These are phyloP conservation scores for Macroglossus sobrinus DNA, from an alignment of 2,113 vertebrate species.

Conservation along the genomic window DNA sequence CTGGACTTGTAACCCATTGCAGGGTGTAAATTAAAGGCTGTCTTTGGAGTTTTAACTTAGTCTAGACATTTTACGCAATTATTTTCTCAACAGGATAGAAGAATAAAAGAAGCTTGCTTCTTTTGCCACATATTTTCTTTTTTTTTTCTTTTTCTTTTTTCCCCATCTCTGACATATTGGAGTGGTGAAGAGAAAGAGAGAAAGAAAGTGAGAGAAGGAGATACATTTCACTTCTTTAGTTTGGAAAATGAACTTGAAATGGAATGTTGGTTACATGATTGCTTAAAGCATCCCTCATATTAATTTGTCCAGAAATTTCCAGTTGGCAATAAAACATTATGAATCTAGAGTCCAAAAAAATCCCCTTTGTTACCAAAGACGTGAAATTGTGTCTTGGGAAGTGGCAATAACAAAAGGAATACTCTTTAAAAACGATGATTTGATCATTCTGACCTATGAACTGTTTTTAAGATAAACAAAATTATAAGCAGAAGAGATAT, in stretches of 20 bases:
- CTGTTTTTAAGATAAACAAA: slow-evolving; percentile 51
- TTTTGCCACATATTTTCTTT: neutral
- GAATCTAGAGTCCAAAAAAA: neutral
- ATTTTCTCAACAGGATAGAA: slow-evolving; percentile 6
- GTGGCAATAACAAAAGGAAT: neutral
- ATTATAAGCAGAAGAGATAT: neutral
- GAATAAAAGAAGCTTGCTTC: slow-evolving; percentile 40
- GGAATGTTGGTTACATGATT: neutral
- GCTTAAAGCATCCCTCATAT: neutral
- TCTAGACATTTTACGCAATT: slow-evolving; percentile 50
- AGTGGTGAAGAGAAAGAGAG: neutral
- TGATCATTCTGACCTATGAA: neutral
- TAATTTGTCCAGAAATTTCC: neutral
- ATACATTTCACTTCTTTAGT: neutral
- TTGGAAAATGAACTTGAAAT: slow-evolving; percentile 30
- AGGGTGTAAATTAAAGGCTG: slow-evolving; percentile 46
- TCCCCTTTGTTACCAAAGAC: neutral
- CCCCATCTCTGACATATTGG: neutral
- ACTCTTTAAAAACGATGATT: neutral
- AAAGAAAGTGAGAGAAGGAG: neutral
- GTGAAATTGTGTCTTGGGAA: neutral
- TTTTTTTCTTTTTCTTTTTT: neutral
- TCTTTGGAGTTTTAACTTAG: slow-evolving; percentile 37
- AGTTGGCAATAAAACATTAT: neutral
- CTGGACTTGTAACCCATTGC: slow-evolving; percentile 52